Conservation (phyloP, 2,113 vertebrate genomes). For the Candoia aspera region DNA sequence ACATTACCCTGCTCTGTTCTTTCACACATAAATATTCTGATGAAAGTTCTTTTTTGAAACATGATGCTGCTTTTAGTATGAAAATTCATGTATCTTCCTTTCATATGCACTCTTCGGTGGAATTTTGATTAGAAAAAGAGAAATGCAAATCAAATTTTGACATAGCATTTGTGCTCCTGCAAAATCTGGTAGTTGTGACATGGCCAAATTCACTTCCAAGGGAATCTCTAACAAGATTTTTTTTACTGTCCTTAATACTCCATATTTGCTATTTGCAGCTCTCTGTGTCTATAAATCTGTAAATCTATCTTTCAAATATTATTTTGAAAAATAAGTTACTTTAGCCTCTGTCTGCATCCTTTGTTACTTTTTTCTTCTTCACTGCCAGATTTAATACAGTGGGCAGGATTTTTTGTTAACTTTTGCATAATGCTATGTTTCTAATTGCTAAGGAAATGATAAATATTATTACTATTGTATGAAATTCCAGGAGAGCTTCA, state of each 20-base stretch:
- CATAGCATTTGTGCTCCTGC: background rate
- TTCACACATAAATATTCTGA: background rate
- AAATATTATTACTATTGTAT: conserved; percentile 5
- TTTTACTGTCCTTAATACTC: background rate
- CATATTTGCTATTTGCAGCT: background rate
- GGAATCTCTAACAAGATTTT: background rate
- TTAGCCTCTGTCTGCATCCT: background rate
- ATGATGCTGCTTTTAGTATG: background rate
- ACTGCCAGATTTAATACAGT: background rate
- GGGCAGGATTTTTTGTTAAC: background rate
- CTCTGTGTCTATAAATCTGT: background rate
- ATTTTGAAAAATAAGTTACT: background rate
- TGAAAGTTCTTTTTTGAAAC: background rate
- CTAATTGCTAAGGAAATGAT: background rate
- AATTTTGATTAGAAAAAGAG: background rate
- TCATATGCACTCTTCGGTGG: background rate
- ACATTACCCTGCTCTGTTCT: background rate
- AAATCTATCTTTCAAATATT: background rate
- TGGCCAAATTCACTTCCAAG: background rate
- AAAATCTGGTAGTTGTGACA: background rate
- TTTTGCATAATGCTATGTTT: background rate
- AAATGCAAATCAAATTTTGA: background rate
- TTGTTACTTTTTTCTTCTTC: background rate
- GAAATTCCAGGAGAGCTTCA: conserved; percentile 26
- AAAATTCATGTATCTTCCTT: background rate